These are phyloP conservation scores for Aphelinus certus DNA, from an alignment of 1,140 invertebrate species.

Conservation along the genomic window DNA sequence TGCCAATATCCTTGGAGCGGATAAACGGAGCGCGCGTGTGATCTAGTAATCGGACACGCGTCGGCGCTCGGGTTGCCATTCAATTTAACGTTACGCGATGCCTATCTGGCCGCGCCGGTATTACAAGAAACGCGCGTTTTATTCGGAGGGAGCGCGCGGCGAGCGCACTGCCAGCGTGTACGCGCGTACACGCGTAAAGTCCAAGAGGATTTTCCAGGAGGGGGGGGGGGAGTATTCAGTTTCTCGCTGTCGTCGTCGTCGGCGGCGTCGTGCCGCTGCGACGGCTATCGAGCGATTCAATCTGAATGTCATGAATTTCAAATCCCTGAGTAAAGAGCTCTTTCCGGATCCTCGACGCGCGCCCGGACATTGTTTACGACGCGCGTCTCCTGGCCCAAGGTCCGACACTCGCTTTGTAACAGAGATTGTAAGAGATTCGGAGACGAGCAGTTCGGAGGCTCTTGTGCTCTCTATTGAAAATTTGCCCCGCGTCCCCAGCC, in stretches of 20 bases:
- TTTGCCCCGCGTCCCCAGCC: too few relatives aligned
- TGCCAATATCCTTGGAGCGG: conserved; percentile 10
- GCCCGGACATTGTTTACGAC: conserved; percentile 35
- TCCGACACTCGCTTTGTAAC: not conserved
- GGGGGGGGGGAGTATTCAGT: conserved; percentile 23
- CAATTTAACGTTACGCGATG: conserved; percentile 31
- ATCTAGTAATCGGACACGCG: conserved; percentile 26
- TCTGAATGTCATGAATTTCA: conserved; percentile 42
- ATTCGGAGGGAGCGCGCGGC: not conserved
- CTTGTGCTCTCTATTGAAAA: too few relatives aligned
- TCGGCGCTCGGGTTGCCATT: not conserved
- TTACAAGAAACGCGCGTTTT: conserved; percentile 29
- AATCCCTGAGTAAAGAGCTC: conserved; percentile 29
- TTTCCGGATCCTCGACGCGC: not conserved
- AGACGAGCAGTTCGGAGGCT: too few relatives aligned
- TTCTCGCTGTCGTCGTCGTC: conserved; percentile 12
- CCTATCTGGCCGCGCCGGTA: conserved; percentile 9
- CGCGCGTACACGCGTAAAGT: not conserved
- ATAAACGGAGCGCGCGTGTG: not conserved
- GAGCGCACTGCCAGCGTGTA: not conserved
- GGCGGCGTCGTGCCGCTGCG: too few relatives aligned
- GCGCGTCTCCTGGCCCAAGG: not conserved
- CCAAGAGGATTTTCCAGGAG: conserved; percentile 29
- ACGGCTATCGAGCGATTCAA: conserved; percentile 22
- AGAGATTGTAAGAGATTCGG: not conserved